Conservation (phyloP, 2,797 vertebrate species). For the Sebastiscus tertius region DNA sequence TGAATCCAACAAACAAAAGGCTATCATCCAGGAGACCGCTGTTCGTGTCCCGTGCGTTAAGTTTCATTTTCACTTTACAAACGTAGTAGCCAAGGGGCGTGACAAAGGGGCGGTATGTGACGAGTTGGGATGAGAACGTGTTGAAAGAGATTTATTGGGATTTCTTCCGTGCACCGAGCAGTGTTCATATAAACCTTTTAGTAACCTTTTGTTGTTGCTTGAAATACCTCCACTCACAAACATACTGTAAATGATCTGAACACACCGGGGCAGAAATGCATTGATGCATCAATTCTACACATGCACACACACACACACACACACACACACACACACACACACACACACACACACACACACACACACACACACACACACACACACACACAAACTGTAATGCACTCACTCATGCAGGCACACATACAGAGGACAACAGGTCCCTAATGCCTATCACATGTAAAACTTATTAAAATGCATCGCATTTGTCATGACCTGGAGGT, state of each 20-base stretch:
- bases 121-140: no score
- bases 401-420: background rate
- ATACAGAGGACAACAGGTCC: constrained; percentile 26
- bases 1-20: fast-evolving
- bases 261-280: background rate
- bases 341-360: background rate
- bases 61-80: no score
- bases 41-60: no score
- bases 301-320: background rate
- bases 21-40: no score
- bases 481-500: constrained; percentile 56
- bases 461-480: constrained; percentile 42
- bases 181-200: background rate
- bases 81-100: no score
- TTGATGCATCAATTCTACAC: background rate
- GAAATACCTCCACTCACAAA: background rate
- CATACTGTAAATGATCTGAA: background rate
- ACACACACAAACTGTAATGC: background rate
- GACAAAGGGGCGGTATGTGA: no score
- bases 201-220: background rate
- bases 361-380: background rate
- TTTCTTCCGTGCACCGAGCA: background rate
- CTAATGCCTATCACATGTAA: constrained; percentile 53
- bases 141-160: background rate
- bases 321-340: background rate